These are phyloP conservation scores for Galbula dea DNA, from an alignment of 2,113 vertebrate genomes.

Conservation along the genomic window DNA sequence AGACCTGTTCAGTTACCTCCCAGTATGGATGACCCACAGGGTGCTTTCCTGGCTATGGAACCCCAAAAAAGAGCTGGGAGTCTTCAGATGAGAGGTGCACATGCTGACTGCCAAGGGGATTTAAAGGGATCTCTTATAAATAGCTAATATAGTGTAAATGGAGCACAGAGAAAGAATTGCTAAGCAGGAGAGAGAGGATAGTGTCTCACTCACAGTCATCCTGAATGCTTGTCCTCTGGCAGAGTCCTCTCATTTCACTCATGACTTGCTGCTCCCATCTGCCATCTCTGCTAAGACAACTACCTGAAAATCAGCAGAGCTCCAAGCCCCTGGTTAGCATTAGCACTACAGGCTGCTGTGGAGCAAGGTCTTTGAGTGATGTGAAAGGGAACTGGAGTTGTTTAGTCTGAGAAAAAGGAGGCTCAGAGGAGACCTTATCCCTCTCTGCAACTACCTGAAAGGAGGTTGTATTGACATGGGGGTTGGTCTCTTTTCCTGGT, in stretches of 20 bases:
- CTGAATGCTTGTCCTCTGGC: neutral
- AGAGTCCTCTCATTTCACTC: constrained; percentile 13
- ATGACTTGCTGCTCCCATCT: constrained; percentile 3
- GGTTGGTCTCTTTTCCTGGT: no score
- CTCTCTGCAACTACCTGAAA: no score
- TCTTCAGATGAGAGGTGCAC: neutral
- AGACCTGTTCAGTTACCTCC: neutral
- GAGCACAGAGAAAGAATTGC: neutral
- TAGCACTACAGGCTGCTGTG: neutral
- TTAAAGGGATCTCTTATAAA: constrained; percentile 24
- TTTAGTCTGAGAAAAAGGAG: no score
- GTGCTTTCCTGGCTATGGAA: neutral
- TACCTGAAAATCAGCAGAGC: neutral
- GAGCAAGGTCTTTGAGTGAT: neutral
- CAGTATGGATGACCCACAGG: neutral
- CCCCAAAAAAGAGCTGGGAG: neutral
- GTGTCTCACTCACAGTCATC: neutral
- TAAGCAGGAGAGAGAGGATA: neutral
- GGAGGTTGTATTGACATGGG: no score
- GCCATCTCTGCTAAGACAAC: rapidly evolving
- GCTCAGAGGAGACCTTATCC: no score
- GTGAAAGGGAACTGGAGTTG: neutral
- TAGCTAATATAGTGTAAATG: neutral
- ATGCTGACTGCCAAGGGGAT: neutral
- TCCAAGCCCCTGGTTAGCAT: neutral